These are phyloP conservation scores for Corythornis cristatus DNA, from an alignment of 2,113 vertebrate species.

Conservation along the genomic window DNA sequence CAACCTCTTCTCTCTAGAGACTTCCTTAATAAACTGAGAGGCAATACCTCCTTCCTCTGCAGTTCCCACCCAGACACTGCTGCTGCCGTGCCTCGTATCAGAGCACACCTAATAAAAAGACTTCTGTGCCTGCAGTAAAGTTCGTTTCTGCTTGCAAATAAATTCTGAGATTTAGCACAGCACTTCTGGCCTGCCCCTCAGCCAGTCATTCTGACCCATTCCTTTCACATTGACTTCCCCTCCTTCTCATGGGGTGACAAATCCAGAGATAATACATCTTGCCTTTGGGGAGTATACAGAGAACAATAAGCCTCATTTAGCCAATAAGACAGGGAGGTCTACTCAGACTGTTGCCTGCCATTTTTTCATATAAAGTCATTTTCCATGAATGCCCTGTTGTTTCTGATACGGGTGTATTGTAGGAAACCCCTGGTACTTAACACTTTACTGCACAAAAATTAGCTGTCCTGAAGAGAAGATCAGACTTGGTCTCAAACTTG, in stretches of 20 bases:
- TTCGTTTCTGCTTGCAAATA: neutral
- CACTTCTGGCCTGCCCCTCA: neutral
- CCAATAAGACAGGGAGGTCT: neutral
- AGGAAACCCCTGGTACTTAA: neutral
- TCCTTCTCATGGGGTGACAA: neutral
- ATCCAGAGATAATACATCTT: neutral
- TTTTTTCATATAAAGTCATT: neutral
- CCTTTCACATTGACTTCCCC: neutral
- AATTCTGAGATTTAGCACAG: neutral
- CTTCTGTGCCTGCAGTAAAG: neutral
- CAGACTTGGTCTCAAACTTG: neutral
- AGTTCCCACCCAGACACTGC: neutral
- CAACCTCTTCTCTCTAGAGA: neutral
- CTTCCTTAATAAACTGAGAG: neutral
- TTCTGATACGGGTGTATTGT: neutral
- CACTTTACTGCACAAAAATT: neutral
- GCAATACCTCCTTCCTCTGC: neutral
- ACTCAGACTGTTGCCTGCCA: neutral
- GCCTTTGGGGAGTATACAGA: neutral
- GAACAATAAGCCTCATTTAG: neutral
- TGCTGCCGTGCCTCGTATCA: slow-evolving; percentile 18
- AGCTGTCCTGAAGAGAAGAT: neutral
- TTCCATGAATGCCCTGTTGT: neutral
- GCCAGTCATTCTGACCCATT: neutral
- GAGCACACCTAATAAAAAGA: neutral